phyloP scores from a whole-genome alignment of 2,888 invertebrate genomes.

The Macroteleia sp. region DNA sequence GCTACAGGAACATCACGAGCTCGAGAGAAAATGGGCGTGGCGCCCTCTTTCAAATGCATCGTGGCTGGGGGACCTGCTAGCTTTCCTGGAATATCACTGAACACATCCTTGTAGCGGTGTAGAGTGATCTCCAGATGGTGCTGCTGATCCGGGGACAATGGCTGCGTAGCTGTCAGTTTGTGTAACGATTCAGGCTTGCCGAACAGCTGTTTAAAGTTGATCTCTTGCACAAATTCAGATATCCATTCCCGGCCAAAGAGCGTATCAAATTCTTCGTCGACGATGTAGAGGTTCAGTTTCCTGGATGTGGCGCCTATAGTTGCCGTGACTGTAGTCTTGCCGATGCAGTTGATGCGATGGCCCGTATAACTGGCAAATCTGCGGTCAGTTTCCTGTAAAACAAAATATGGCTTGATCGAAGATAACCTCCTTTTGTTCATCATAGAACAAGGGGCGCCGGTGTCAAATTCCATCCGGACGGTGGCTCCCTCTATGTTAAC shows the following conservation, averaged over 20 bases:
- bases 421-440: not conserved
- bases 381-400: conserved; percentile 7
- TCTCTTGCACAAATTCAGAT: conserved; percentile 21
- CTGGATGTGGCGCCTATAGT: too few species aligned
- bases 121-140: not conserved
- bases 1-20: conserved; percentile 25
- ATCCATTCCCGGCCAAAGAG: conserved; percentile 51
- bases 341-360: too few species aligned
- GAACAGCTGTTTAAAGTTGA: conserved; percentile 19
- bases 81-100: conserved; percentile 19
- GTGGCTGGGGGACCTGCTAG: conserved; percentile 10
- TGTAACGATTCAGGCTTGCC: not conserved
- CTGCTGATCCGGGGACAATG: not conserved
- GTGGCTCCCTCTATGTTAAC: too few species aligned
- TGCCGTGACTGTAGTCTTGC: too few species aligned
- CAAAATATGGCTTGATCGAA: not conserved
- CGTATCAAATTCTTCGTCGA: too few species aligned
- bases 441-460: too few species aligned
- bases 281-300: too few species aligned
- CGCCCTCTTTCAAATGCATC: conserved; percentile 13
- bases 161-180: not conserved
- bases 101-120: not conserved
- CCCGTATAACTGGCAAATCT: conserved; percentile 37
- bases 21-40: conserved; percentile 3
- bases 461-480: too few species aligned